Conservation (phyloP, 2,888 invertebrate genomes). For the Cremastinae sp. region DNA sequence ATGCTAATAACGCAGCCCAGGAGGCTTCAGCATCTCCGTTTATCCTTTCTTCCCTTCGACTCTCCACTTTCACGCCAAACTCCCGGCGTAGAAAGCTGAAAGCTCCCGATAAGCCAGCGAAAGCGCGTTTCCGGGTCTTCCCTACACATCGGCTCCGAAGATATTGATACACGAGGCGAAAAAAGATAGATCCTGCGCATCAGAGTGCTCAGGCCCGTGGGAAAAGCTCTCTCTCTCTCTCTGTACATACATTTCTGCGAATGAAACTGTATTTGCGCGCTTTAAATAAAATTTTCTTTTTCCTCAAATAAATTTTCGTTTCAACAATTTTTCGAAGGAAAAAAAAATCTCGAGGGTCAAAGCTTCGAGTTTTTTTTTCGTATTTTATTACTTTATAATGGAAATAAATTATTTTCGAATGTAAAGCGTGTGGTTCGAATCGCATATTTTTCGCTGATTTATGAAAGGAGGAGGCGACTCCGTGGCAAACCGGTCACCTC, state of each 20-base stretch:
- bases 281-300: slow-evolving; percentile 6
- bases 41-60: slow-evolving; percentile 38
- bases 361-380: not conserved
- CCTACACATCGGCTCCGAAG: slow-evolving; percentile 38
- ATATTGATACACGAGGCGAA: slow-evolving; percentile 39
- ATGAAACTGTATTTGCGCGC: too few relatives aligned
- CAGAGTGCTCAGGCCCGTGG: too few relatives aligned
- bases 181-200: slow-evolving; percentile 20
- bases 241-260: not conserved
- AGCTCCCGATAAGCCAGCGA: slow-evolving; percentile 54
- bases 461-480: slow-evolving; percentile 18
- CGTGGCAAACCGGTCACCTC: slow-evolving; percentile 39
- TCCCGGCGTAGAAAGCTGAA: slow-evolving; percentile 33
- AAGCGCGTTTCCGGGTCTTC: slow-evolving; percentile 56
- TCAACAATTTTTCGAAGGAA: not conserved
- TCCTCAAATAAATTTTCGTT: slow-evolving; percentile 18
- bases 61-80: slow-evolving; percentile 51
- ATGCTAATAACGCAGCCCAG: slow-evolving; percentile 73
- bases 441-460: slow-evolving; percentile 19
- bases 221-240: slow-evolving; percentile 21
- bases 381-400: not conserved
- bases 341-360: not conserved
- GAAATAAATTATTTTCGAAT: not conserved
- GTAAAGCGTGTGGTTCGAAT: not conserved
- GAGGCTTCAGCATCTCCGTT: slow-evolving; percentile 24